A percentile compares a stretch with the other conserved stretches of the same genome.
Evolutionary conservation across 2,113 vertebrate genomes (phyloP).

Genomic region (Megalops atlanticus): DNA sequence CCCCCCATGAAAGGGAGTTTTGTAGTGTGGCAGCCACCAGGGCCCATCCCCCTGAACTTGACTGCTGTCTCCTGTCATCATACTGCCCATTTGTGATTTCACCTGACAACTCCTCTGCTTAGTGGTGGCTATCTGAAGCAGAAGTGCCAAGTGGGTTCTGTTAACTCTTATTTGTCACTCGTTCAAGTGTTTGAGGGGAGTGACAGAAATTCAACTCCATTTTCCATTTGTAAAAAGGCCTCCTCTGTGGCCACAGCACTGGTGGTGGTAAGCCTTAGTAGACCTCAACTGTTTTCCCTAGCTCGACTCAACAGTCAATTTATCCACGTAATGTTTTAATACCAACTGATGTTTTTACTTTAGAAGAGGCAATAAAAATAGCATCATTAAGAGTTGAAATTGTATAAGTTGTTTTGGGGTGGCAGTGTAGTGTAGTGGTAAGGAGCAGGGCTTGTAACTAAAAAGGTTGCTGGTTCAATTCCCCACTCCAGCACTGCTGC

Average conservation of each 20-base stretch:
- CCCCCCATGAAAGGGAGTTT: conserved; percentile 33
- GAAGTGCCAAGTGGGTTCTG: background rate
- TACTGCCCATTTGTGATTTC: conserved; percentile 25
- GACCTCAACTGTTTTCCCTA: too few relatives aligned
- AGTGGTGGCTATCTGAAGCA: background rate
- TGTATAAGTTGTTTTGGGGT: too few relatives aligned
- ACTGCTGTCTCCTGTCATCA: conserved; percentile 19
- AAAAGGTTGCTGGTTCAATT: too few relatives aligned
- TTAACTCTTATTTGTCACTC: background rate
- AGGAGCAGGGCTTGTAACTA: too few relatives aligned
- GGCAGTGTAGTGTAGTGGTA: too few relatives aligned
- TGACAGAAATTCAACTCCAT: background rate
- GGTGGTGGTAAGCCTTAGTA: too few relatives aligned
- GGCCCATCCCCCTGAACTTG: conserved; percentile 9
- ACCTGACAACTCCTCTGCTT: background rate
- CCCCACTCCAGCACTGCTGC: too few relatives aligned
- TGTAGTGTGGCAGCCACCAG: conserved; percentile 10
- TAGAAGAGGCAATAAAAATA: too few relatives aligned
- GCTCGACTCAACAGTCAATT: too few relatives aligned
- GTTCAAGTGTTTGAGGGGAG: background rate
- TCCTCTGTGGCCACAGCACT: background rate
- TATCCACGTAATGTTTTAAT: too few relatives aligned
- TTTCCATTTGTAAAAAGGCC: background rate
- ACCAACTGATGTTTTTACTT: too few relatives aligned
- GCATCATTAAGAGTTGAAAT: too few relatives aligned